Conservation (phyloP, 2,888 invertebrate species). For the Ceriagrion tenellum region DNA sequence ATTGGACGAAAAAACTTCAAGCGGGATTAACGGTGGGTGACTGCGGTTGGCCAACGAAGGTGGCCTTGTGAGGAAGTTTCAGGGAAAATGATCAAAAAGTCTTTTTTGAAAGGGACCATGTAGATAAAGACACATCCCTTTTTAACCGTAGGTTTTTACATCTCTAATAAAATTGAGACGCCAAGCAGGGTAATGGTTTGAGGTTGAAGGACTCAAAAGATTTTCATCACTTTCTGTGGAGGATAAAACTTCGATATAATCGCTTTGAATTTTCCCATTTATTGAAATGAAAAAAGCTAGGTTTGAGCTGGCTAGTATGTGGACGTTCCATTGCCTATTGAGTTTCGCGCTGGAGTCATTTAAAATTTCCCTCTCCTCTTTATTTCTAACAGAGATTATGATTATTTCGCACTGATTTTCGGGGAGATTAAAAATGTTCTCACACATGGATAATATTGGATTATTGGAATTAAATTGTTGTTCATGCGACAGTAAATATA, state of each 20-base stretch:
- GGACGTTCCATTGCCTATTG: not conserved
- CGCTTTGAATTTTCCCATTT: not conserved
- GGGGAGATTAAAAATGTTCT: constrained; percentile 8
- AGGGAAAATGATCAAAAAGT: not conserved
- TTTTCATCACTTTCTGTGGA: not conserved
- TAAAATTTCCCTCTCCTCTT: not conserved
- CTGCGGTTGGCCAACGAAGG: too few species aligned
- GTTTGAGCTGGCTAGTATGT: not conserved
- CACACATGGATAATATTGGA: constrained; percentile 9
- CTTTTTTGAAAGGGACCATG: not conserved
- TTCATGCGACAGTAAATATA: not conserved
- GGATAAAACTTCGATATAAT: constrained; percentile 32
- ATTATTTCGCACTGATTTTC: not conserved
- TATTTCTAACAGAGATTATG: not conserved
- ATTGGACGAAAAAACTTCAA: too few species aligned
- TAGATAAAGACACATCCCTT: not conserved
- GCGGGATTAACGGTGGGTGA: too few species aligned
- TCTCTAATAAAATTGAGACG: not conserved
- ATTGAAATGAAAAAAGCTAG: constrained; percentile 50
- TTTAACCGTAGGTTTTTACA: not conserved
- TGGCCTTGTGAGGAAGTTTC: too few species aligned
- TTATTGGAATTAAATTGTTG: not conserved
- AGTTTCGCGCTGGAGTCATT: not conserved
- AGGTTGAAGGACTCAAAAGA: not conserved
- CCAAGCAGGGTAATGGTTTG: not conserved